Base-by-base conservation (phyloP, 2,113 vertebrate species). In the Lophius piscatorius region DNA sequence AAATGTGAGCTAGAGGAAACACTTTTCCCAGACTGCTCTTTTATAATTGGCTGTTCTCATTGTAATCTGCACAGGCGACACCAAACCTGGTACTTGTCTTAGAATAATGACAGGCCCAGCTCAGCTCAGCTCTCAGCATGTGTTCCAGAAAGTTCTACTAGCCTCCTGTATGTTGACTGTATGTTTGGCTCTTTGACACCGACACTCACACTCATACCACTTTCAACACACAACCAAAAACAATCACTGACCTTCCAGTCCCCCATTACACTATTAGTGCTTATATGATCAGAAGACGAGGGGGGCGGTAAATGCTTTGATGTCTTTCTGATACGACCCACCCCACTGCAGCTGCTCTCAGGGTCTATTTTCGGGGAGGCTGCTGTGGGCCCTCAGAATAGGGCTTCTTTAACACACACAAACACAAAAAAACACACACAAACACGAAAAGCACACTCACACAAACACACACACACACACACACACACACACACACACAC, bases 191-290 rank as follows among this genome's bases (percentile, higher is more conserved):
- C 17, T 63, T 5, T 59, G 23, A 56, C 44, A 72, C 38, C 50
- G 26, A 39, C 49, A 63, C 39, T 52, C 55, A 60, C 45, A 49
- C 41, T 40, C 46, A 58, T 21, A 41, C 47, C 26, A 23, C 41
- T 35, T 48, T 55, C 34, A 26, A 35, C 44, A 72, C 57, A 56
- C 44, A 56, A 75, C 69, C 52, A 74, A 82, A 84, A 90, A 86
- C 87, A 90, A 91, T 91, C 78, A 88, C 56, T 91, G 88, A 91
- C 90, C 91, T 91, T 91, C 84, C 75, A 86, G 77, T 85, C 62
- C 78, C 86, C 79, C 76, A 75, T 76, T 85, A 88, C 87, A 83
- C 76, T 63, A 83, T 85, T 88, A 87, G 75, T 83, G 80, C 80
- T 79, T 82, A 85, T 81, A 85, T 88, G 86, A 90, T 89, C 83